Conservation (phyloP, 2,888 invertebrate species). For the Lithophane leautieri region DNA sequence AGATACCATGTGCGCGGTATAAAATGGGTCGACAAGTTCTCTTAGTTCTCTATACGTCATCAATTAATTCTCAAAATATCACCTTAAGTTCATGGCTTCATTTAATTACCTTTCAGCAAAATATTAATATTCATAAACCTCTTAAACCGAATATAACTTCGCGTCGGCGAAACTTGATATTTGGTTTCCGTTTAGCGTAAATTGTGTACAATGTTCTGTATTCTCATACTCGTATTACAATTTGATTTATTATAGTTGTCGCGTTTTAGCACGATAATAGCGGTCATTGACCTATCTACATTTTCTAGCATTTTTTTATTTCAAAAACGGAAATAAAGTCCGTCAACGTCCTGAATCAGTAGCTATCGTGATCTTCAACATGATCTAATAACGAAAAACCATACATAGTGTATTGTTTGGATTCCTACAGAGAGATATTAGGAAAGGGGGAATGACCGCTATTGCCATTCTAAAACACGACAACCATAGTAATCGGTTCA, state of each 20-base stretch:
- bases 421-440: too few relatives aligned
- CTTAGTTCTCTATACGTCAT: neutral
- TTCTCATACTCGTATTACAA: conserved; percentile 41
- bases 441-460: too few relatives aligned
- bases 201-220: neutral
- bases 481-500: neutral
- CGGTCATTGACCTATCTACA: too few relatives aligned
- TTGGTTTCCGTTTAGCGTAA: conserved; percentile 43
- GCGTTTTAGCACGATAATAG: too few relatives aligned
- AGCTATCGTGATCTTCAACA: too few relatives aligned
- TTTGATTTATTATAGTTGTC: conserved; percentile 19
- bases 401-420: too few relatives aligned
- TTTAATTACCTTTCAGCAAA: conserved; percentile 16
- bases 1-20: neutral
- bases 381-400: too few relatives aligned
- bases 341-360: too few relatives aligned
- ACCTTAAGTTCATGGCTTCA: neutral
- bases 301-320: too few relatives aligned
- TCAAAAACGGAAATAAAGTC: too few relatives aligned
- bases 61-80: neutral
- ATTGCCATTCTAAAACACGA: too few relatives aligned
- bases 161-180: conserved; percentile 38
- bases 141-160: conserved; percentile 17
- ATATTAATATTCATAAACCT: conserved; percentile 43
- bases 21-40: neutral